Percentiles rank a stretch among this genome's conserved stretches.
phyloP scores from a whole-genome alignment of 2,888 invertebrate species.

The Drosophila suboccidentalis region DNA sequence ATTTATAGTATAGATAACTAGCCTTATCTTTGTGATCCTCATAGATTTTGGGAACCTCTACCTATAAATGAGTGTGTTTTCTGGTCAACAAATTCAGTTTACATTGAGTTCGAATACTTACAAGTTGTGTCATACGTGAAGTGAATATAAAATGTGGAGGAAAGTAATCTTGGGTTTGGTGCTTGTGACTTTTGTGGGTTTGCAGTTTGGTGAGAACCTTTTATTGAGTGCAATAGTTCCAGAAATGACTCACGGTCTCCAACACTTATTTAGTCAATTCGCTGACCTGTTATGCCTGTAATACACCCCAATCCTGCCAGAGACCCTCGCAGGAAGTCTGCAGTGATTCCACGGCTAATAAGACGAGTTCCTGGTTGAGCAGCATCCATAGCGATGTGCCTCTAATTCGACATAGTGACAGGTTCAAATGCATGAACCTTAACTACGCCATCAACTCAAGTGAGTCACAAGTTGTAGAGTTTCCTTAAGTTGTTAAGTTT shows the following conservation, averaged over 20 bases:
- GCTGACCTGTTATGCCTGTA: slow-evolving; percentile 50
- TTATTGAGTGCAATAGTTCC: not conserved
- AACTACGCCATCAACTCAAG: slow-evolving; percentile 21
- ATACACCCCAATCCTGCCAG: slow-evolving; percentile 17
- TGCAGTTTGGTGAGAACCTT: slow-evolving; percentile 53
- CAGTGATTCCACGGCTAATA: slow-evolving; percentile 40
- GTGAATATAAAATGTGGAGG: slow-evolving; percentile 56
- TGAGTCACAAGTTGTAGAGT: slow-evolving; percentile 9
- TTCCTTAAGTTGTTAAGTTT: no score
- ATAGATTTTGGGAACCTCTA: not conserved
- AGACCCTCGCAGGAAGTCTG: slow-evolving; percentile 32
- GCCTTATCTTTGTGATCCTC: not conserved
- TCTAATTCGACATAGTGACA: not conserved
- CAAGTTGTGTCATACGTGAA: not conserved
- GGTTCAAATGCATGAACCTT: slow-evolving; percentile 41
- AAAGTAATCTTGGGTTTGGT: slow-evolving; percentile 46
- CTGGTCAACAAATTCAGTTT: not conserved
- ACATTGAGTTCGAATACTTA: not conserved
- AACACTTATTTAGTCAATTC: slow-evolving; percentile 28
- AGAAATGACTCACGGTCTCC: not conserved
- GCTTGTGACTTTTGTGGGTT: slow-evolving; percentile 46
- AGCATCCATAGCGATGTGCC: slow-evolving; percentile 36
- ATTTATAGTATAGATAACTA: not conserved
- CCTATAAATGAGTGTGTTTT: not conserved
- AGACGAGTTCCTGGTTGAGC: slow-evolving; percentile 24